A percentile compares a stretch with the other conserved stretches of the same genome.
These are phyloP conservation scores for Cnemophilus loriae DNA, from an alignment of 2,113 vertebrate genomes.

Conservation along the genomic window DNA sequence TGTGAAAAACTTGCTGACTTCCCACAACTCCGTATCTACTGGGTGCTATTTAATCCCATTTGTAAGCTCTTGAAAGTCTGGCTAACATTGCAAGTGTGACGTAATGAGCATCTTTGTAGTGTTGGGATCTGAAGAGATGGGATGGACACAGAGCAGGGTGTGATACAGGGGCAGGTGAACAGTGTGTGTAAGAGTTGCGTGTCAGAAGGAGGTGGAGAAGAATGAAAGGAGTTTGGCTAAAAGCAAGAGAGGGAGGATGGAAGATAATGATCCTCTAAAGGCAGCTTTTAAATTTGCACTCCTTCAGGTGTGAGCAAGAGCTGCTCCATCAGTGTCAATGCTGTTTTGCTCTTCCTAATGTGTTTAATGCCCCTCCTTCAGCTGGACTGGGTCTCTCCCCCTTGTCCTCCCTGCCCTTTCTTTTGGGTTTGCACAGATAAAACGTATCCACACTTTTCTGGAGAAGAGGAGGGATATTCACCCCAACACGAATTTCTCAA, in stretches of 20 bases:
- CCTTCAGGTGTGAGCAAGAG: not conserved
- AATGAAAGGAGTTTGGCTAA: not conserved
- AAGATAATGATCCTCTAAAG: not conserved
- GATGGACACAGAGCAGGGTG: not conserved
- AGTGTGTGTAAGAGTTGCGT: not conserved
- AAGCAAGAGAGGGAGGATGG: not conserved
- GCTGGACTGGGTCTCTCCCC: not conserved
- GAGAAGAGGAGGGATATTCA: not conserved
- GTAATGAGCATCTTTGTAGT: not conserved
- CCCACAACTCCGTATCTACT: not conserved
- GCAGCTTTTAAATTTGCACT: not conserved
- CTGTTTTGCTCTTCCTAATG: not conserved
- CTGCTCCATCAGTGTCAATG: not conserved
- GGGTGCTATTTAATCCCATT: not conserved
- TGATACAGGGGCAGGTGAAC: not conserved
- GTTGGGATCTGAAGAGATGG: not conserved
- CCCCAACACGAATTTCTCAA: not conserved
- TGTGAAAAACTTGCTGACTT: conserved; percentile 18
- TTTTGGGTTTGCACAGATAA: not conserved
- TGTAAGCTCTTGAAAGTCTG: not conserved
- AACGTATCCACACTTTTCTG: not conserved
- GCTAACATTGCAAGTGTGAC: not conserved
- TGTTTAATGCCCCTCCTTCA: not conserved
- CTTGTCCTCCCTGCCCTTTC: not conserved
- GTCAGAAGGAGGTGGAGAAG: not conserved